Evolutionary conservation across 2,888 invertebrate genomes (phyloP), one percentile per base, ranked within the genome.

Genomic region (Melanostoma mellinum): DNA sequence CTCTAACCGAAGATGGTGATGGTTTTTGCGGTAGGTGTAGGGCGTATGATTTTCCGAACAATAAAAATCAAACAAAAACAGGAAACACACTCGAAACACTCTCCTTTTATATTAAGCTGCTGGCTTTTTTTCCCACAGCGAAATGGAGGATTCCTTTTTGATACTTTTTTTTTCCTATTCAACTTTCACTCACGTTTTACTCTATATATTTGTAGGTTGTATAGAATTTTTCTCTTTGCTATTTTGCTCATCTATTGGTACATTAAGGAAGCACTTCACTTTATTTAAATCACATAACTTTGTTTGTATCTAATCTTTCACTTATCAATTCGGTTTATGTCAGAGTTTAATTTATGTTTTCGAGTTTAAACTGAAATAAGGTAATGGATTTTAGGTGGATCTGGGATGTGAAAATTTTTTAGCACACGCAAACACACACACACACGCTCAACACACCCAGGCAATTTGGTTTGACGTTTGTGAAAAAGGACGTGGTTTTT

Each of bases 31-130:
- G 33, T 42, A 42, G 48, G 32, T 44, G 33, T 3, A 38, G 42
- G 61, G 67, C 56, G 72, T 73, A 35, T 56, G 56, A 65, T 71
- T 84, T 80, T 84, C 84, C 84, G 65, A 75, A 84, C 79, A 84
- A 84, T 84, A 71, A 71, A 79, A 75, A 79, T 79, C 67, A 71
- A 79, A 84, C 78, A 84, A 84, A 65, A 75, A 74, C 78, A 79
- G 84, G 79, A 84, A 84, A 74, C 75, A 84, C 81, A 77, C 81
- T 77, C 68, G 55, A 69, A 71, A 67, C 78, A 84, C 78, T 68
- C 42, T 71, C 33, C 65, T 74, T 46, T 42, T 33, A 63, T 53
- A 35, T 53, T 35, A 10, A 6, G 50, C 38, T 35, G 8, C 35
- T 10, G 10, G 9, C 20, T 10, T 63, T 60, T 50, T 72, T 53